phyloP scores from a whole-genome alignment of 2,888 invertebrate species.

The Celastrina argiolus region DNA sequence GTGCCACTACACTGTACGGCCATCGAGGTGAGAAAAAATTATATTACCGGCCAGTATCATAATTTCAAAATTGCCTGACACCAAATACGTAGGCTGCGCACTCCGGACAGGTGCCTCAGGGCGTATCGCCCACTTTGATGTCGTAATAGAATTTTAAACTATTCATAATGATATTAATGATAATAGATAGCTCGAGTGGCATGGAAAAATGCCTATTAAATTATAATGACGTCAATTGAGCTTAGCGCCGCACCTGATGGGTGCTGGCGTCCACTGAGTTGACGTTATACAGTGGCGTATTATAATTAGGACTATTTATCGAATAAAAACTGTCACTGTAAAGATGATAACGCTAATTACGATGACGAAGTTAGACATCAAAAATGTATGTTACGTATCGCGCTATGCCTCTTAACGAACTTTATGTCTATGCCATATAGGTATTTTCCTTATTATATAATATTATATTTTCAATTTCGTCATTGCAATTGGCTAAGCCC shows the following conservation, averaged over 20 bases:
- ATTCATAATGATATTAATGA: slow-evolving; percentile 2
- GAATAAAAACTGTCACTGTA: no score
- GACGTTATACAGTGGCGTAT: no score
- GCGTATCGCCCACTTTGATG: not conserved
- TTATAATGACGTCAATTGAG: not conserved
- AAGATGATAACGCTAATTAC: no score
- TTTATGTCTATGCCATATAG: no score
- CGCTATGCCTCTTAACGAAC: no score
- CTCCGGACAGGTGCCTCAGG: not conserved
- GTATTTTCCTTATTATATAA: no score
- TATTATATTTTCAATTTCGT: no score
- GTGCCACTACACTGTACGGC: not conserved
- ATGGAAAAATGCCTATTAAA: not conserved
- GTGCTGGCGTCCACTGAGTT: not conserved
- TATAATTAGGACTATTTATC: no score
- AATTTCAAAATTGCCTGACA: not conserved
- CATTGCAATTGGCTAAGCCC: no score
- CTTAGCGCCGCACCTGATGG: not conserved
- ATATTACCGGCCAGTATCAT: not conserved
- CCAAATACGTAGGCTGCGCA: not conserved
- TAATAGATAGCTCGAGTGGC: not conserved
- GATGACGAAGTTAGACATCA: no score
- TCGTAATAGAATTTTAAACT: slow-evolving; percentile 18
- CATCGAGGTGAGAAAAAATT: not conserved
- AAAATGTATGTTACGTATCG: no score